Base-by-base conservation (phyloP, 2,888 invertebrate genomes). In the Phengaris alcon region DNA sequence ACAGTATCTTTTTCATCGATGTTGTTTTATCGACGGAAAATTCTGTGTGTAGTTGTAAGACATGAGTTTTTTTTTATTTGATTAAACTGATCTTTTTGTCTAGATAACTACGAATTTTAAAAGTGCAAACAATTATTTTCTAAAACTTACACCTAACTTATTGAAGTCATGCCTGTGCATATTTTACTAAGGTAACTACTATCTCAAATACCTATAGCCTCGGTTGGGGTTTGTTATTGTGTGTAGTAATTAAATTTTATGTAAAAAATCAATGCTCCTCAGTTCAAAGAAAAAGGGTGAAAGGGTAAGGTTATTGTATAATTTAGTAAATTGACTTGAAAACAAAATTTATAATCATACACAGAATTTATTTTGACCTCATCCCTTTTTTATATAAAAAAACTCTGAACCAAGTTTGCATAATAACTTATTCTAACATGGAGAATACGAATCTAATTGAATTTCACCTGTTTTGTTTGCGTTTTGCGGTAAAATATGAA, bases 371-470 rank as follows among this genome's bases (percentile, higher is more conserved):
- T 46, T 75, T 70, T 57, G 13, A 57, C 69, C 70, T 22, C 70
- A 48, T 59, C 57, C 70, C 48, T 46, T 70, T 70, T 75, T 73
- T 83, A 83, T 88, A 89, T 88, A 89, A 87, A 82, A 87, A 82
- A 84, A 83, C 84, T 84, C 79, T 80, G 81, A 87, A 85, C 85
- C 85, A 88, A 89, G 90, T 90, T 90, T 88, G 87, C 88, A 90
- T 89, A 88, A 88, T 88, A 89, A 89, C 86, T 90, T 90, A 88
- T 90, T 89, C 87, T 89, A 87, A 82, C 82, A 83, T 82, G 81
- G 81, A 79, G 82, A 84, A 82, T 81, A 85, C 86, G 86, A 87
- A 86, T 84, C 84, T 90, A 90, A 91, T 90, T 89, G 86, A 84
- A 87, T 89, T 90, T 84, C 83, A 84, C 84, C 85, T 86, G 86